A percentile compares a stretch with the other conserved stretches of the same genome.
phyloP scores from a whole-genome alignment of 2,888 invertebrate genomes.

The Troides aeacus region DNA sequence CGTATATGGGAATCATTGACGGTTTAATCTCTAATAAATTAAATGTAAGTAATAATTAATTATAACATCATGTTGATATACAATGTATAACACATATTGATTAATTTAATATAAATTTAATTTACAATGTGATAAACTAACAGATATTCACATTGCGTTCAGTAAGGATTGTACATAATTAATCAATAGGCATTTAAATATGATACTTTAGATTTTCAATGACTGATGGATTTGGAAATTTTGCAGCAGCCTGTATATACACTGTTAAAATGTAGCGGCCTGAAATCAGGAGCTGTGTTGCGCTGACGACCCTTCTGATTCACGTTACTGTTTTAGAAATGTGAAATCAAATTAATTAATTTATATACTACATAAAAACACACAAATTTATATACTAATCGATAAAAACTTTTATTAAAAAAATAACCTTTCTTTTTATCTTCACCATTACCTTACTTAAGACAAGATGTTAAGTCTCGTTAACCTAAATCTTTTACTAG shows the following conservation, averaged over 20 bases:
- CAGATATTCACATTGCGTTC: not conserved
- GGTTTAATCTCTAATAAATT: not conserved
- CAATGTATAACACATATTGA: not conserved
- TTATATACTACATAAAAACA: too few relatives aligned
- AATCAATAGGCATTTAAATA: conserved; percentile 11
- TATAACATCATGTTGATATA: not conserved
- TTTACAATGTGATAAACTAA: not conserved
- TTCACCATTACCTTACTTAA: too few relatives aligned
- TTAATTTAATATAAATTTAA: not conserved
- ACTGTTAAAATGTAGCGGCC: conserved; percentile 72
- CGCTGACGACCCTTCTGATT: conserved; percentile 56
- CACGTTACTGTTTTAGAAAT: too few relatives aligned
- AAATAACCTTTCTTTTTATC: too few relatives aligned
- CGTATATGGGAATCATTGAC: not conserved
- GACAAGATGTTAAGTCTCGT: too few relatives aligned
- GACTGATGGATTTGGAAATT: conserved; percentile 29
- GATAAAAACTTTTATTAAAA: too few relatives aligned
- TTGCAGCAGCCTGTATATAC: conserved; percentile 62
- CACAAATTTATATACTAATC: too few relatives aligned
- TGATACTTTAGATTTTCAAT: conserved; percentile 10
- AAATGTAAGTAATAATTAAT: not conserved
- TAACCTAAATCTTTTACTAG: too few relatives aligned
- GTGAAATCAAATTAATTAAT: too few relatives aligned
- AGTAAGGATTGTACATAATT: conserved; percentile 13
- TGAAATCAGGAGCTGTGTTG: conserved; percentile 73